A percentile compares a stretch with the other conserved stretches of the same genome.
Conservation (phyloP, 1,140 invertebrate genomes). For the Popillia japonica region DNA sequence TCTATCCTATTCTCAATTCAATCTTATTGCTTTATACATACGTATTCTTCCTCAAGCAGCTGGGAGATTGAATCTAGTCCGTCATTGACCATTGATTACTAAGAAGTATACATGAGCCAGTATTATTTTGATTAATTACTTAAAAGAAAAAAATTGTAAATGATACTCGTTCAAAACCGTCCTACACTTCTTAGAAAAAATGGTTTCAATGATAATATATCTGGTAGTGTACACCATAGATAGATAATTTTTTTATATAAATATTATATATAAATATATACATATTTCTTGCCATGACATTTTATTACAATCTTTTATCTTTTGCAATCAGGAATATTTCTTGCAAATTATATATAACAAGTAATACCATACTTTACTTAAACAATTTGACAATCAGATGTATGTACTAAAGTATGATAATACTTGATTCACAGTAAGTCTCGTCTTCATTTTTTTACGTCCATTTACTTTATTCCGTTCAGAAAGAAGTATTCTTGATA, state of each 20-base stretch:
- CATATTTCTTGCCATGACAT: slow-evolving; percentile 53
- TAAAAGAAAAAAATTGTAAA: slow-evolving; percentile 41
- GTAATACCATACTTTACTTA: not conserved
- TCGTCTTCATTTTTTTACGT: not conserved
- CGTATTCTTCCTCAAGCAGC: slow-evolving; percentile 42
- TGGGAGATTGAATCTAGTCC: slow-evolving; percentile 57
- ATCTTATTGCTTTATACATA: slow-evolving; percentile 7
- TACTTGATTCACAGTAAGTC: not conserved
- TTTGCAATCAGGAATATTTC: slow-evolving; percentile 27
- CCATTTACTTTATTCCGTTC: not conserved
- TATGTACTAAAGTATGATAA: not conserved
- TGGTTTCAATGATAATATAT: slow-evolving; percentile 51
- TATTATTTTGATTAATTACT: slow-evolving; percentile 51
- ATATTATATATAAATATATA: slow-evolving; percentile 40
- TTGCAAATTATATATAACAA: not conserved
- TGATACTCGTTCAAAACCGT: slow-evolving; percentile 57
- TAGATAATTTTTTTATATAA: slow-evolving; percentile 49
- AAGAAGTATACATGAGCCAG: slow-evolving; percentile 57
- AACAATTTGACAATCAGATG: slow-evolving; percentile 29
- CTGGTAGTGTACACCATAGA: slow-evolving; percentile 55
- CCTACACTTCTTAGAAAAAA: slow-evolving; percentile 54
- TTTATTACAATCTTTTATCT: slow-evolving; percentile 37
- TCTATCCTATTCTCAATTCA: not conserved
- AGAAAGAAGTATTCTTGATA: slow-evolving; percentile 24
- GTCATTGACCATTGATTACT: slow-evolving; percentile 51